Base-by-base conservation (phyloP, 2,797 vertebrate species). In the Hoplostethus atlanticus region DNA sequence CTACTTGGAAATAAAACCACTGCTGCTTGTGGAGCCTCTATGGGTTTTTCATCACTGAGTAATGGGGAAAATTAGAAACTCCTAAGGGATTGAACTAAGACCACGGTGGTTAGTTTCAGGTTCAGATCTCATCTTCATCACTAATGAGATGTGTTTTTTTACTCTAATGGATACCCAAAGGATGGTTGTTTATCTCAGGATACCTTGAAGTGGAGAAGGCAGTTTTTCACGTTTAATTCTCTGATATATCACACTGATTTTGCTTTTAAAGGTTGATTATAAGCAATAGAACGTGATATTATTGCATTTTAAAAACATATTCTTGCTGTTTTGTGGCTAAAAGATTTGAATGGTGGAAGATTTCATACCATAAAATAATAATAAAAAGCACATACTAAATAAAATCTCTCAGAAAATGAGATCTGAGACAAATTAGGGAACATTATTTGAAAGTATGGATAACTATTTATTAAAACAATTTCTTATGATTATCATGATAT, bases 1-100 rank as follows among this genome's bases (percentile, higher is more conserved):
- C 21, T 21, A 21, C 21, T 21, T 36, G 30, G 65, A 73, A 76
- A 72, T 58, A 75, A 61, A 74, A 69, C 7, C 51, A 28, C 5
- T 38, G 25, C 68, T 78, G 80, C 58, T 54, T 73, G 62, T 50
- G 48, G 38, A 46, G 21, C 46, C 15, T 9, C 56, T 40, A 66
- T 56, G 64, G 75, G 46, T 1, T 64, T 74, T 16, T 40, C 30
- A 30, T 64, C 28, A 52, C 15, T 71, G 6, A 42, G n/a, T 51
- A 34, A 21, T 65, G 50, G 48, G 54, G 54, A 72, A 80, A 60
- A 57, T 67, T 69, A 16, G 63, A 72, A 75, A 47, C 54, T 16
- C 54, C 28, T 53, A 3, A n/a, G 51, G 51, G 16, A 28, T 28
- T 50, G 47, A 50, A 50, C 48, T 31, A 38, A 67, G 69, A 2